Conservation (phyloP, 2,797 vertebrate genomes). For the Acipenser oxyrinchus region DNA sequence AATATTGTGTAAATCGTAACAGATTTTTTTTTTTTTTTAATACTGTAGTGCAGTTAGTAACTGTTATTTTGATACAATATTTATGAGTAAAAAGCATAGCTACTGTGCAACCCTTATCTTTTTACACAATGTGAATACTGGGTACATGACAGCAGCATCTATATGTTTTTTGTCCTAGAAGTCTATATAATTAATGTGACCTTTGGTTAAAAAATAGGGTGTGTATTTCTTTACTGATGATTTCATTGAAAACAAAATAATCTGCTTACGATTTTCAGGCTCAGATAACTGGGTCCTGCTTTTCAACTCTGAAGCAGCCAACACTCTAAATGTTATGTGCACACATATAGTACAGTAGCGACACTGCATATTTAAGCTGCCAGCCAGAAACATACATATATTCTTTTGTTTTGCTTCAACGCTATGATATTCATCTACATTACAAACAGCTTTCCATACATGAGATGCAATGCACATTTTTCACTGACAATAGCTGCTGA, state of each 20-base stretch:
- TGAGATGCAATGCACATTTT: slow-evolving; percentile 15
- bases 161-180: slow-evolving; percentile 37
- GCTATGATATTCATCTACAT: slow-evolving; percentile 35
- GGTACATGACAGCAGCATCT: slow-evolving; percentile 43
- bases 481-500: slow-evolving; percentile 12
- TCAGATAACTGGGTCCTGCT: slow-evolving; percentile 25
- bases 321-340: slow-evolving; percentile 44
- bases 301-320: slow-evolving; percentile 39
- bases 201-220: slow-evolving; percentile 55
- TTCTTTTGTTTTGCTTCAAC: slow-evolving; percentile 29
- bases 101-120: not conserved
- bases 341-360: slow-evolving; percentile 34
- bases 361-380: slow-evolving; percentile 53
- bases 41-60: slow-evolving; percentile 24
- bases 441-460: slow-evolving; percentile 45
- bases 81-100: not conserved
- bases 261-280: slow-evolving; percentile 32
- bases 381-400: slow-evolving; percentile 40
- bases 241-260: slow-evolving; percentile 32
- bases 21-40: slow-evolving; percentile 20
- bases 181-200: slow-evolving; percentile 38
- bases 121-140: slow-evolving; percentile 51
- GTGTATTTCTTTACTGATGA: slow-evolving; percentile 44
- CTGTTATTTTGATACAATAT: slow-evolving; percentile 29
- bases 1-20: slow-evolving; percentile 18